Conservation (phyloP, 2,113 vertebrate species). For the Melanerpes aurifrons region DNA sequence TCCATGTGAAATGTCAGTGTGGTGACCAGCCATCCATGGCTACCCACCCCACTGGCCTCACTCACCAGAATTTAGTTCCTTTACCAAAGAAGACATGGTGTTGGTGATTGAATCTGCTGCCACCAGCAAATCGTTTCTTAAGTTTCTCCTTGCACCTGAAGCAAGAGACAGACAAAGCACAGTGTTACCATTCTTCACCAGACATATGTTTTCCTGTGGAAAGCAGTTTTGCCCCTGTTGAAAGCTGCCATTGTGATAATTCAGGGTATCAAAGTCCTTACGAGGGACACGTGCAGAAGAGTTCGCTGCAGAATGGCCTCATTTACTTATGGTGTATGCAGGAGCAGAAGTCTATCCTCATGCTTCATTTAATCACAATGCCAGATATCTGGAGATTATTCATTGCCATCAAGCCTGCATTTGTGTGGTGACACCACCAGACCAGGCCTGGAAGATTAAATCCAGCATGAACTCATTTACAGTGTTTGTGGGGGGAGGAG, state of each 20-base stretch:
- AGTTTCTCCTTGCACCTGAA: slow-evolving; percentile 93
- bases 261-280: slow-evolving; percentile 35
- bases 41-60: not conserved
- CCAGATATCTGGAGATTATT: slow-evolving; percentile 54
- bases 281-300: not conserved
- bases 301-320: slow-evolving; percentile 14
- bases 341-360: slow-evolving; percentile 39
- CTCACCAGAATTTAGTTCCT: slow-evolving; percentile 96
- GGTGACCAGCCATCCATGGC: not conserved
- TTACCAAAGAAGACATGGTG: slow-evolving; percentile 98
- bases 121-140: slow-evolving; percentile 95
- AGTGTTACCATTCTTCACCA: slow-evolving; percentile 6
- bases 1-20: not conserved
- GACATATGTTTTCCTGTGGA: slow-evolving; percentile 1
- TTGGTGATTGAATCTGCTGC: slow-evolving; percentile 99
- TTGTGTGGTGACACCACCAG: slow-evolving; percentile 49
- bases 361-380: slow-evolving; percentile 48
- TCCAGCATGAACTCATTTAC: slow-evolving; percentile 42
- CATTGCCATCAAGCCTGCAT: slow-evolving; percentile 55
- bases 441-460: slow-evolving; percentile 43
- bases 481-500: slow-evolving; percentile 48
- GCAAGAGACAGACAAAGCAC: slow-evolving; percentile 39
- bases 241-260: slow-evolving; percentile 25
- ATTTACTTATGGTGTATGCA: slow-evolving; percentile 31
- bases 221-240: not conserved